A percentile compares a stretch with the other conserved stretches of the same genome.
phyloP scores from a whole-genome alignment of 2,113 vertebrate genomes.

The Lanius ludovicianus region DNA sequence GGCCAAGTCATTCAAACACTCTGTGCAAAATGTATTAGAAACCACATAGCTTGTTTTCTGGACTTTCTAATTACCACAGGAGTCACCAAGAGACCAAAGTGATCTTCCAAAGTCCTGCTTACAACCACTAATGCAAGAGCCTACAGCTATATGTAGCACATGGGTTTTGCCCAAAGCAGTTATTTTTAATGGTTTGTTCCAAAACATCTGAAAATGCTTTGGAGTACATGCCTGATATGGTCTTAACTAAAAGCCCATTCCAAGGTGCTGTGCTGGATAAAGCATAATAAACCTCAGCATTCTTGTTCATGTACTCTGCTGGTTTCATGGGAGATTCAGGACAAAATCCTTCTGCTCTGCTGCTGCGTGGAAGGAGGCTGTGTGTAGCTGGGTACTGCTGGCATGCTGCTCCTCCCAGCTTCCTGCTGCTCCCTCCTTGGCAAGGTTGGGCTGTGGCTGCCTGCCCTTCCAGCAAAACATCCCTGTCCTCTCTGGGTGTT shows the following conservation, averaged over 20 bases:
- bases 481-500: background rate
- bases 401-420: background rate
- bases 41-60: background rate
- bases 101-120: background rate
- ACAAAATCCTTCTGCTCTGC: background rate
- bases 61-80: background rate
- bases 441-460: background rate
- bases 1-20: background rate
- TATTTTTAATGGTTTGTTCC: background rate
- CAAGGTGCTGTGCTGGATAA: background rate
- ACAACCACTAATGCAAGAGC: background rate
- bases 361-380: background rate
- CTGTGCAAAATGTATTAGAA: background rate
- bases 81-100: background rate
- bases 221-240: accelerated
- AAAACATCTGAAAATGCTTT: background rate
- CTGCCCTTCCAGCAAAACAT: background rate
- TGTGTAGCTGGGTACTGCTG: background rate
- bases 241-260: background rate
- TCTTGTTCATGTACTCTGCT: accelerated
- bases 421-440: background rate
- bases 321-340: background rate
- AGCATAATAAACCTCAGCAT: background rate
- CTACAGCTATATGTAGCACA: accelerated
- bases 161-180: background rate